phyloP scores from a whole-genome alignment of 2,113 vertebrate species.

The Genyomyrus donnyi region DNA sequence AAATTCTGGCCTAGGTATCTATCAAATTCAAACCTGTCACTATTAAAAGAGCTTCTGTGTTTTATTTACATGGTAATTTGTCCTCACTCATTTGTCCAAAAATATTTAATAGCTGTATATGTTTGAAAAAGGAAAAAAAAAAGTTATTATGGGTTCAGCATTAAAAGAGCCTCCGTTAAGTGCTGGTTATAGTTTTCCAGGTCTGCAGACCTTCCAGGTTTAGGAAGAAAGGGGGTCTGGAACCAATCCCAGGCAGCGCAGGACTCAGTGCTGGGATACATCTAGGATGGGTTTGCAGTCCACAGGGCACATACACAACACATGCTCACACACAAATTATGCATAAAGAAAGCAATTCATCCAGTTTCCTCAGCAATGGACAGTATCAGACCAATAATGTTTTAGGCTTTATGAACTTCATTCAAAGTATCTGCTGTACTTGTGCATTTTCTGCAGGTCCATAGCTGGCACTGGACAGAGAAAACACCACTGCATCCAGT shows the following conservation, averaged over 20 bases:
- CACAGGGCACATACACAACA: neutral
- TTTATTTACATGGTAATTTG: neutral
- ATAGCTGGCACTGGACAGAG: neutral
- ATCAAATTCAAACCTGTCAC: neutral
- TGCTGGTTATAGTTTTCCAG: neutral
- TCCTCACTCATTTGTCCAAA: neutral
- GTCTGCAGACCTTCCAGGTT: neutral
- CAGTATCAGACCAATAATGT: neutral
- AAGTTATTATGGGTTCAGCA: neutral
- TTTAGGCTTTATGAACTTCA: neutral
- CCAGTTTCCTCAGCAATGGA: neutral
- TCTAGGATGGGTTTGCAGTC: neutral
- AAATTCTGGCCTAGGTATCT: neutral
- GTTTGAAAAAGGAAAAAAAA: neutral
- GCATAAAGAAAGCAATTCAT: neutral
- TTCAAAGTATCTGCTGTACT: neutral
- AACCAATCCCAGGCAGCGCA: neutral
- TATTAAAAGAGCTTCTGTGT: neutral
- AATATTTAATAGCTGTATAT: neutral
- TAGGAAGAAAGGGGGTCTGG: neutral
- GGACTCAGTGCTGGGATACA: neutral
- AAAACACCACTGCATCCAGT: neutral
- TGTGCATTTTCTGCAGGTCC: neutral
- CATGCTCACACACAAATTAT: neutral
- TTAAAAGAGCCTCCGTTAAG: neutral